Evolutionary conservation across 2,888 invertebrate genomes (phyloP), one percentile per base, ranked within the genome.

Genomic region (Tiliacea aurago): DNA sequence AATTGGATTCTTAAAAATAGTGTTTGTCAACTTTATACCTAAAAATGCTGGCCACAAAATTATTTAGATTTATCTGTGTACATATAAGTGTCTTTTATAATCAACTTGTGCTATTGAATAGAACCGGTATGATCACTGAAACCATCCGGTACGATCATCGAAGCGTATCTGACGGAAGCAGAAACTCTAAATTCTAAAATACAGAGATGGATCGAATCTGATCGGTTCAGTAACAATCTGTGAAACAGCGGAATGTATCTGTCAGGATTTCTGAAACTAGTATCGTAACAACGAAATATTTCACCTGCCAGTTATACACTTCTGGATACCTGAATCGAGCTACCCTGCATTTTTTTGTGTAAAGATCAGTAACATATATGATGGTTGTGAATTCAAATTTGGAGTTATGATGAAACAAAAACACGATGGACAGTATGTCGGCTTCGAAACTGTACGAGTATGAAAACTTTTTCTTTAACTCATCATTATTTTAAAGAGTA

Each of bases 251-350:
- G n/a, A 62, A 43, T 63, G 10, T 23, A 56, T 33, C 28, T 33
- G 62, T 33, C 41, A 41, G 73, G 11, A 56, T 63, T 63, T 56
- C 13, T 43, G 9, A 73, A 45, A 49, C 6, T 47, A 5, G 20
- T 28, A 51, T 63, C 3, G 49, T 45, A 9, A 23, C 7, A n/a
- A 28, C 4, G 10, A 20, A 56, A 20, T 61, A 45, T 55, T 33
- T 58, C 37, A 20, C 7, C 33, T 6, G 37, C 20, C 11, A 37
- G 20, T 20, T 9, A 43, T 43, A 43, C 10, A 61, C 0, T 18
- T 20, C 33, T 28, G 15, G 15, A 15, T 0, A 15, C 7, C 15
- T 55, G 15, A 53, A 23, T 15, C 7, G 1, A 55, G 1, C 28
- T 28, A 28, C 28, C 28, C 1, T 28, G 28, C 28, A 28, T 28